A percentile compares a stretch with the other conserved stretches of the same genome.
These are phyloP conservation scores for Ibycter americanus DNA, from an alignment of 2,797 vertebrate genomes.

Conservation along the genomic window DNA sequence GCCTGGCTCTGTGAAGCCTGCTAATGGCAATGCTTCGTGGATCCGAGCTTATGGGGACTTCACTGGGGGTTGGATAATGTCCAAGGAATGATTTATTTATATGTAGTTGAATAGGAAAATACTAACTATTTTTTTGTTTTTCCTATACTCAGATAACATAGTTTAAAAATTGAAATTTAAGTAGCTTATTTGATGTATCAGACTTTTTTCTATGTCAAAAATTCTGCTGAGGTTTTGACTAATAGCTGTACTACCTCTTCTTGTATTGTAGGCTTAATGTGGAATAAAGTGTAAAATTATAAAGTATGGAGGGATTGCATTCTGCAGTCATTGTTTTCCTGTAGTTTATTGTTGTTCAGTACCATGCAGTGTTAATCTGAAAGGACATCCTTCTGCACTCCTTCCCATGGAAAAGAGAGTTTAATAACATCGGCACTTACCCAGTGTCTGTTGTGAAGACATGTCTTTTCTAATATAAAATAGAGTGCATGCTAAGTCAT, in stretches of 20 bases:
- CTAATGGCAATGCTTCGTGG: not conserved
- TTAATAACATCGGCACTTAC: not conserved
- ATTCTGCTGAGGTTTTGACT: not conserved
- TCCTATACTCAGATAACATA: rapidly evolving
- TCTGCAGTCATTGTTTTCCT: not conserved
- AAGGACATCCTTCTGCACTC: not conserved
- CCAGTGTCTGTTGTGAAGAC: not conserved
- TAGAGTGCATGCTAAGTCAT: not conserved
- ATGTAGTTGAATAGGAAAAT: not conserved
- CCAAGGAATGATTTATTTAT: not conserved
- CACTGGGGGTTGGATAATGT: not conserved
- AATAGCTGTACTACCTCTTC: not conserved
- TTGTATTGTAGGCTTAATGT: not conserved
- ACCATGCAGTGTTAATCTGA: not conserved
- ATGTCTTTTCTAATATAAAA: not conserved
- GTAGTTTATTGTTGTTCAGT: not conserved
- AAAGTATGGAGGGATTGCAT: not conserved
- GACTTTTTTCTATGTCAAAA: not conserved
- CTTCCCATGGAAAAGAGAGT: not conserved
- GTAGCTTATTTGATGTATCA: not conserved
- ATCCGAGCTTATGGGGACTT: not conserved
- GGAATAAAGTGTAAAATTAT: not conserved
- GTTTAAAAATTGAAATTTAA: not conserved
- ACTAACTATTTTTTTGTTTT: not conserved
- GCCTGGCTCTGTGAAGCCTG: not conserved